Conservation (phyloP, 1,140 invertebrate genomes). For the Drosophila saltans region DNA sequence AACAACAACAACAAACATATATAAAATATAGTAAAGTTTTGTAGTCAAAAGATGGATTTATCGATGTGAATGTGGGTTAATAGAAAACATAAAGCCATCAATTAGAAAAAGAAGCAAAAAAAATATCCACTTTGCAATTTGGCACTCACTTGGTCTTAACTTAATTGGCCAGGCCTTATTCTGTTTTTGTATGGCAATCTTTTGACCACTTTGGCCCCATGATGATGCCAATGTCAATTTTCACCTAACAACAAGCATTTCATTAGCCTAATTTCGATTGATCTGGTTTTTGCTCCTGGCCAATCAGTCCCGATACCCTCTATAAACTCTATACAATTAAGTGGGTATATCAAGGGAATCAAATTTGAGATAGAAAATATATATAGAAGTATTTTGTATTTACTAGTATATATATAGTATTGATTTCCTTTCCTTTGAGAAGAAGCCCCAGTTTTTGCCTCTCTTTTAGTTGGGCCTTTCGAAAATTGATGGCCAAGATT, state of each 20-base stretch:
- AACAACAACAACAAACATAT: too few species aligned
- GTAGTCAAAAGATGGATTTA: slow-evolving; percentile 11
- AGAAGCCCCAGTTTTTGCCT: too few species aligned
- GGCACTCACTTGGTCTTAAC: neutral
- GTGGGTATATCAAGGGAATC: too few species aligned
- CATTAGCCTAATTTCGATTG: slow-evolving; percentile 71
- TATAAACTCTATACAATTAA: too few species aligned
- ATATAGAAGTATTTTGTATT: too few species aligned
- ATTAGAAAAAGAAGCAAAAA: neutral
- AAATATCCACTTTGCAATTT: neutral
- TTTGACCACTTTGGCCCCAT: slow-evolving; percentile 30
- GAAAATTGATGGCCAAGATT: too few species aligned
- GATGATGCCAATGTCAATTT: slow-evolving; percentile 52
- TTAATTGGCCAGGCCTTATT: slow-evolving; percentile 32
- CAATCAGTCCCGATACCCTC: neutral
- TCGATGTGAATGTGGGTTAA: slow-evolving; percentile 45
- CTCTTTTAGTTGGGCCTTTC: too few species aligned
- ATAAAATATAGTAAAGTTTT: neutral
- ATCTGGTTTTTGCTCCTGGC: slow-evolving; percentile 10
- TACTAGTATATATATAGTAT: too few species aligned
- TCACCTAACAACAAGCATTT: slow-evolving; percentile 74
- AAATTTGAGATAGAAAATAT: too few species aligned
- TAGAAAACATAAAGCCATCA: slow-evolving; percentile 30
- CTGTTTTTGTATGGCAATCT: neutral
- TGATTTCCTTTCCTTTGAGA: too few species aligned